These are phyloP conservation scores for Rapana venosa DNA, from an alignment of 2,888 invertebrate species.

Conservation along the genomic window DNA sequence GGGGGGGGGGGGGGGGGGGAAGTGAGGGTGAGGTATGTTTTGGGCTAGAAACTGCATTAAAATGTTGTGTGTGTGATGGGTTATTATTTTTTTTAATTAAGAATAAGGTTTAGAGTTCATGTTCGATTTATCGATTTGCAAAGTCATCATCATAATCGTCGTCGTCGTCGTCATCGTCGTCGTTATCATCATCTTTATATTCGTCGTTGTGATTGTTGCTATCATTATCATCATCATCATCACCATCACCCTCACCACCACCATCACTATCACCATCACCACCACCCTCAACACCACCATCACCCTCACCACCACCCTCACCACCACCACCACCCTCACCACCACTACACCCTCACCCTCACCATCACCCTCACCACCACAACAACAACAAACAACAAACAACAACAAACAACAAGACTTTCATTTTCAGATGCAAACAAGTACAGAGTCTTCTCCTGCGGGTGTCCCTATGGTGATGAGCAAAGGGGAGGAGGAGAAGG, in stretches of 20 bases:
- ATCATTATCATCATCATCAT: conserved; percentile 22
- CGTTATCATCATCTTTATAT: neutral
- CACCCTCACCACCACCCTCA: neutral
- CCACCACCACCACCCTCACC: neutral
- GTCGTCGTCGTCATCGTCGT: neutral
- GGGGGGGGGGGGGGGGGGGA: no score
- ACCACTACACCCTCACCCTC: no score
- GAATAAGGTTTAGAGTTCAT: no score
- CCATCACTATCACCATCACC: neutral
- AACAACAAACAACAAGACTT: no score
- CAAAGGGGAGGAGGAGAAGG: conserved; percentile 23
- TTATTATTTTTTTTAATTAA: no score
- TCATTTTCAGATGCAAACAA: conserved; percentile 36
- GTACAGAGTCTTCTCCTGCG: conserved; percentile 57
- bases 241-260: neutral
- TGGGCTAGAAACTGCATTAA: no score
- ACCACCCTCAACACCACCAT: neutral
- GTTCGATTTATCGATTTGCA: no score
- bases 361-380: no score
- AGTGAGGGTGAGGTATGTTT: no score
- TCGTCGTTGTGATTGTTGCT: neutral
- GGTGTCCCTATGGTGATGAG: conserved; percentile 58
- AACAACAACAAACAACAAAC: no score
- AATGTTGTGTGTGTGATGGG: no score
- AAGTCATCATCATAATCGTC: no score